These are phyloP conservation scores for Dynastes grantii DNA, from an alignment of 2,888 invertebrate genomes.

Conservation along the genomic window DNA sequence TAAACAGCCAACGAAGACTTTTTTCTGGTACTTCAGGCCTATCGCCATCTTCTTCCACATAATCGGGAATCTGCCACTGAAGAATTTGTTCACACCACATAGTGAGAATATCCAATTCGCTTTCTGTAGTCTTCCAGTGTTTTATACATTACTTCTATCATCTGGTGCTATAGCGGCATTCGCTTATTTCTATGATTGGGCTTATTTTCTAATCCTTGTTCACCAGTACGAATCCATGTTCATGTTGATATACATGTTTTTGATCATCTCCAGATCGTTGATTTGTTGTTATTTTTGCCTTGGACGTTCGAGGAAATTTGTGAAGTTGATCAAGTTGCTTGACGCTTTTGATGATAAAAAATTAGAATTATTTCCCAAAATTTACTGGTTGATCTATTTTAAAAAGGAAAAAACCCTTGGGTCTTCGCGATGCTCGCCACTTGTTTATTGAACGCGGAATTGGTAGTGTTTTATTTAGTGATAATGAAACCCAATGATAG, in stretches of 20 bases:
- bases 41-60: conserved; percentile 56
- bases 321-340: conserved; percentile 56
- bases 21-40: conserved; percentile 60
- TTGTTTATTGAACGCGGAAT: conserved; percentile 4
- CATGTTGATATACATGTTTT: conserved; percentile 41
- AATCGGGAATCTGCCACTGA: conserved; percentile 58
- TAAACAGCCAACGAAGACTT: conserved; percentile 51
- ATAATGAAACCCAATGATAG: conserved; percentile 5
- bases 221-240: not conserved
- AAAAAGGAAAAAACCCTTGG: no score
- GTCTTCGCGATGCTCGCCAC: not conserved
- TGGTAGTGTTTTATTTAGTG: conserved; percentile 19
- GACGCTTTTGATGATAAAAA: conserved; percentile 55
- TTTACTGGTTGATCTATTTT: not conserved
- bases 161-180: not conserved
- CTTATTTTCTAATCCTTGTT: not conserved
- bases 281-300: conserved; percentile 54
- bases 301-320: conserved; percentile 53
- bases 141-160: conserved; percentile 34
- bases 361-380: conserved; percentile 8
- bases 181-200: conserved; percentile 11
- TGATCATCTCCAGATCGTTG: conserved; percentile 54
- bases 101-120: conserved; percentile 12
- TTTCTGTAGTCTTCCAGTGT: conserved; percentile 31
- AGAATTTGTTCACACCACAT: conserved; percentile 53